Conservation (phyloP, 2,113 vertebrate genomes). For the Steatornis caripensis region DNA sequence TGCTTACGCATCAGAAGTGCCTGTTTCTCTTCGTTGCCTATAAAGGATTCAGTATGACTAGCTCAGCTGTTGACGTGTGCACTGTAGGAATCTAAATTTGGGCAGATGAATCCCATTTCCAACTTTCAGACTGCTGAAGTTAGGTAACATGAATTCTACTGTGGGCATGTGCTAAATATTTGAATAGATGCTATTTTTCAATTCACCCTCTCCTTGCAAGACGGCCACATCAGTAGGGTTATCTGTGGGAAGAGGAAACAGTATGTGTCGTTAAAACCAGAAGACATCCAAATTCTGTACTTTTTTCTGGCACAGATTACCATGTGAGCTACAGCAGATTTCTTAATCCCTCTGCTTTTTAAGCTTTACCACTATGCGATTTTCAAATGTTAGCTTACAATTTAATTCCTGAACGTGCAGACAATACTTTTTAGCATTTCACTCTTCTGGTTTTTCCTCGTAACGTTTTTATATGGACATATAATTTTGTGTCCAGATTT, state of each 20-base stretch:
- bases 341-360: constrained; percentile 1
- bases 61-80: constrained; percentile 58
- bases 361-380: not conserved
- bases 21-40: constrained; percentile 43
- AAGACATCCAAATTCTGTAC: constrained; percentile 16
- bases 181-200: constrained; percentile 56
- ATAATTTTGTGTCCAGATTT: not conserved
- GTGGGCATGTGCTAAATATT: constrained; percentile 59
- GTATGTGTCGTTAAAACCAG: constrained; percentile 36
- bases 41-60: constrained; percentile 53
- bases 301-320: constrained; percentile 24
- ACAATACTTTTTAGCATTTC: not conserved
- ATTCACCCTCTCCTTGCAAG: constrained; percentile 46
- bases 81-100: constrained; percentile 58
- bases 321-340: not conserved
- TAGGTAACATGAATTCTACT: constrained; percentile 53
- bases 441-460: not conserved
- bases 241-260: constrained; percentile 59
- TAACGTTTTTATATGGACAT: not conserved
- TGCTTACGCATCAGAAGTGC: constrained; percentile 60
- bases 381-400: not conserved
- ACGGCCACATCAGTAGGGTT: constrained; percentile 28
- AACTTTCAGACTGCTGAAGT: constrained; percentile 49
- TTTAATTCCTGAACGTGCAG: not conserved
- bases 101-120: constrained; percentile 41